phyloP scores from a whole-genome alignment of 1,140 invertebrate genomes.

The Euglossa dilemma region DNA sequence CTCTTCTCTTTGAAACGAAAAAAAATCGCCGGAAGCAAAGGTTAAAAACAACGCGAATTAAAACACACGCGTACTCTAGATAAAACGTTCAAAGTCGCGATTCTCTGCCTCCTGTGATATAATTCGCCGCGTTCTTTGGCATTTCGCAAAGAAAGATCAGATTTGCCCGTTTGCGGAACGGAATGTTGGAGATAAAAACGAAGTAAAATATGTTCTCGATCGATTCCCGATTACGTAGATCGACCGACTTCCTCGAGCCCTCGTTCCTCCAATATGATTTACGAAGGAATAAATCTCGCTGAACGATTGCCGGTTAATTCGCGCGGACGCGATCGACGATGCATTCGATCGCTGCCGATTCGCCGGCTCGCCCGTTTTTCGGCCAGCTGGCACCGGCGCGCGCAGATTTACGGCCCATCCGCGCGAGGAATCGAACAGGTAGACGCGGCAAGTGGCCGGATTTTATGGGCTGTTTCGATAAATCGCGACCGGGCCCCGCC shows the following conservation, averaged over 20 bases:
- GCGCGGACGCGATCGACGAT: slow-evolving; percentile 41
- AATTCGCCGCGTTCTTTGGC: no score
- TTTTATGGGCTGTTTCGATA: slow-evolving; percentile 15
- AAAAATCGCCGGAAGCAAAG: no score
- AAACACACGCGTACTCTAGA: no score
- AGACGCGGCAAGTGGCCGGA: not conserved
- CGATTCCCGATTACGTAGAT: not conserved
- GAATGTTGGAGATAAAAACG: no score
- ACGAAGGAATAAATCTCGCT: slow-evolving; percentile 54
- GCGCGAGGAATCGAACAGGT: slow-evolving; percentile 10
- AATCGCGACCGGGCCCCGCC: not conserved
- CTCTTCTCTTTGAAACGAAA: no score
- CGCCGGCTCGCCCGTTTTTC: slow-evolving; percentile 38
- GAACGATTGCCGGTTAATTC: slow-evolving; percentile 39
- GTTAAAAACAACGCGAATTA: no score
- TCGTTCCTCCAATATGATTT: slow-evolving; percentile 39
- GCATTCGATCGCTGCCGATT: slow-evolving; percentile 44
- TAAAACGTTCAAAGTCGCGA: no score
- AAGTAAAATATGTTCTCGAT: not conserved
- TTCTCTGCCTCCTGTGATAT: no score
- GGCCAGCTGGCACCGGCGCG: slow-evolving; percentile 17
- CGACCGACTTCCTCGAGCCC: not conserved
- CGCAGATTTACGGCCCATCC: slow-evolving; percentile 8
- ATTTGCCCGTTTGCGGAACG: no score
- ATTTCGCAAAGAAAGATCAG: no score